Base-by-base conservation (phyloP, 1,140 invertebrate genomes). In the Paramacrobiotus metropolitanus region DNA sequence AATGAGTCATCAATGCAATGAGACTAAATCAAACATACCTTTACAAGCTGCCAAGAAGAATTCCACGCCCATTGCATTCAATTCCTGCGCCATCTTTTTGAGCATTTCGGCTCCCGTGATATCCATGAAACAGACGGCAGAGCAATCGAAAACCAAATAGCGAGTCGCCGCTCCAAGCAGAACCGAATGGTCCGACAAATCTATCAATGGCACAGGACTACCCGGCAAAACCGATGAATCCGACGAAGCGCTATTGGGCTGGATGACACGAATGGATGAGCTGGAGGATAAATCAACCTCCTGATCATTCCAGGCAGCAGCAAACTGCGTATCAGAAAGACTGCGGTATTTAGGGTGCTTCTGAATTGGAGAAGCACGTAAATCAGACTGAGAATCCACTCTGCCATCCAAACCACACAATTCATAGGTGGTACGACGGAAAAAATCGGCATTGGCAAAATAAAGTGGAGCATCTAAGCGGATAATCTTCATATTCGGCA, bases 371-470 rank as follows among this genome's bases (percentile, higher is more conserved):
- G n/a, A n/a, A n/a, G n/a, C n/a, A n/a, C n/a, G n/a, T n/a, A n/a
- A n/a, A n/a, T n/a, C n/a, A n/a, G n/a, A n/a, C n/a, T n/a, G n/a
- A n/a, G n/a, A n/a, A n/a, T n/a, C n/a, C n/a, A n/a, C n/a, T n/a
- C n/a, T n/a, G n/a, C n/a, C n/a, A n/a, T 68, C 65, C 60, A 45
- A 21, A 44, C 28, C 3, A 34, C 48, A 45, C 30, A 62, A 59
- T 48, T 60, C 40, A 63, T 44, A 29, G 65, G 61, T 24, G 59
- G 30, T 60, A 24, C 61, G 30, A n/a, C 65, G 31, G 64, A 75
- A 75, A 20, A 71, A 68, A 66, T 74, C 73, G 1, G 73, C 70
- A 65, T 74, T 75, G 3, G 72, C 73, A 64, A 73, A 75, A 62
- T 73, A 75, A 18, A 75, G 45, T 21, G 70, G 70, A 4, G 74